These are phyloP conservation scores for Corapipo altera DNA, from an alignment of 2,113 vertebrate genomes.

Conservation along the genomic window DNA sequence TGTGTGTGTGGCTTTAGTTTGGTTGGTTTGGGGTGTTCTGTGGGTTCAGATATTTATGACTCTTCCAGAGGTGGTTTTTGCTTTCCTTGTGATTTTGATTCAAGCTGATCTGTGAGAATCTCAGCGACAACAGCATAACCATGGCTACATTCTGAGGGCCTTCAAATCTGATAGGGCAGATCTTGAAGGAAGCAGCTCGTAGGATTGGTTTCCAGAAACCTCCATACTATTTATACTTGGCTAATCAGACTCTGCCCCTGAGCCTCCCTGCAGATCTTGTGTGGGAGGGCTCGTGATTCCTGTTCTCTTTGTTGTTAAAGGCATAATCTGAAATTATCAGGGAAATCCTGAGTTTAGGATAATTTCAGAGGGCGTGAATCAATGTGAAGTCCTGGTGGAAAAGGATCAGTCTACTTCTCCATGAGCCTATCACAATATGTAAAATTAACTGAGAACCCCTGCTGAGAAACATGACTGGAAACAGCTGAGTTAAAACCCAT, in stretches of 20 bases:
- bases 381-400: not conserved
- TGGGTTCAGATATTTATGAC: not conserved
- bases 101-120: not conserved
- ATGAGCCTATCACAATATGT: not conserved
- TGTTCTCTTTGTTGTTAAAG: not conserved
- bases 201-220: not conserved
- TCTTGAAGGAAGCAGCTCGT: not conserved
- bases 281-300: not conserved
- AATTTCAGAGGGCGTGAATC: not conserved
- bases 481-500: slow-evolving; percentile 19
- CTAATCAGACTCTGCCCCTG: not conserved
- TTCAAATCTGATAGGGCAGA: not conserved
- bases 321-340: not conserved
- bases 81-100: not conserved
- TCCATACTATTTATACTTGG: not conserved
- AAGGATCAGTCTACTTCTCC: not conserved
- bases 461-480: not conserved
- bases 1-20: not conserved
- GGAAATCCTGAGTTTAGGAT: not conserved
- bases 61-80: not conserved
- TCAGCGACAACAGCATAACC: not conserved
- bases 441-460: not conserved
- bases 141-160: not conserved
- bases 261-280: not conserved
- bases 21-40: not conserved